phyloP scores from a whole-genome alignment of 2,888 invertebrate genomes.

The Stenurella melanura region DNA sequence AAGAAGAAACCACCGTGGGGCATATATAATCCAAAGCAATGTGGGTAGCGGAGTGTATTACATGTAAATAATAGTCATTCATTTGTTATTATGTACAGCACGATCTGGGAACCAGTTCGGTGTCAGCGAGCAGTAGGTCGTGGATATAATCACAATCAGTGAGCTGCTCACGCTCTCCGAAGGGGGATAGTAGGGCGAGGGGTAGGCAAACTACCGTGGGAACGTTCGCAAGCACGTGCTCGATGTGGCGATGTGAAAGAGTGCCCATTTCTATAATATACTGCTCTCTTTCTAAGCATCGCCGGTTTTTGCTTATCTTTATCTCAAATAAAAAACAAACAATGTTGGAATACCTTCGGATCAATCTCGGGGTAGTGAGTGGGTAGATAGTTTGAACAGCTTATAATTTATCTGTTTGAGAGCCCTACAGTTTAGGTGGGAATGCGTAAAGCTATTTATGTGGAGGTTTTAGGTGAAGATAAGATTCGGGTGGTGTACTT shows the following conservation, averaged over 20 bases:
- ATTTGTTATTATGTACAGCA: conserved; percentile 62
- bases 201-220: conserved; percentile 70
- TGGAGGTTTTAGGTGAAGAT: background rate
- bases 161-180: conserved; percentile 57
- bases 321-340: conserved; percentile 46
- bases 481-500: conserved; percentile 13
- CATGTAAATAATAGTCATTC: conserved; percentile 61
- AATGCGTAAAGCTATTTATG: background rate
- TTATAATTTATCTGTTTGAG: conserved; percentile 22
- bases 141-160: conserved; percentile 57
- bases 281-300: conserved; percentile 35
- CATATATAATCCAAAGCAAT: conserved; percentile 48
- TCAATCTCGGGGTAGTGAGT: conserved; percentile 28
- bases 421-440: background rate
- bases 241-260: conserved; percentile 60
- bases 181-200: conserved; percentile 44
- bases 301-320: conserved; percentile 44
- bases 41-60: conserved; percentile 58
- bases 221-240: conserved; percentile 74
- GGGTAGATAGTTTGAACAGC: conserved; percentile 36
- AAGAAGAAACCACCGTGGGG: conserved; percentile 38
- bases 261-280: conserved; percentile 47
- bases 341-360: conserved; percentile 41
- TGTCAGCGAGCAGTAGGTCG: conserved; percentile 59
- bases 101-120: conserved; percentile 58